Evolutionary conservation across 1,140 invertebrate genomes (phyloP), one percentile per base, ranked within the genome.

Genomic region (Formica selysi): DNA sequence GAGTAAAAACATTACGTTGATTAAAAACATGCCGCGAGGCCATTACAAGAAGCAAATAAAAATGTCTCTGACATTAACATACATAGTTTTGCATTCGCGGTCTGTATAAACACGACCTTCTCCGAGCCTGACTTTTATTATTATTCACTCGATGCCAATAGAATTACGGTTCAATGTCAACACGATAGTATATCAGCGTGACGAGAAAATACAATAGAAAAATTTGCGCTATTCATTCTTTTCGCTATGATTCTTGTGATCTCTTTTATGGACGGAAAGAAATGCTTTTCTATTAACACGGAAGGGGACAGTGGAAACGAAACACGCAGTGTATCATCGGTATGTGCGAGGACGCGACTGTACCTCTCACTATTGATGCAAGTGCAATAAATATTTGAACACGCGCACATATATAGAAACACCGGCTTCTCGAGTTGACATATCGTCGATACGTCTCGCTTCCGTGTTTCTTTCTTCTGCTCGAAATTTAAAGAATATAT

Each of bases 361-460:
- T 83, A 61, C 19, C 19, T 54, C 3, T 26, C 62, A 41, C 22
- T 48, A 19, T 29, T 83, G 79, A 83, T 68, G 79, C 79, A 74
- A 73, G 73, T 48, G 67, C 38, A 81, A 81, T 83, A 61, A 83
- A 83, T 83, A 83, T 83, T 83, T 73, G 1, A 83, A 41, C 7
- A 74, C 11, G 22, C 76, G 51, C 68, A 29, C 54, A 54, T 41
- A 10, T 57, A 19, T 57, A 54, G 51, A 29, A 71, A 44, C 79
- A 3, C 76, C 8, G 51, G 16, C 19, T 16, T 10, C 22, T 71
- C 19, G 54, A 61, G 13, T 54, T 68, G 78, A 81, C n/a, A 19
- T 13, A 76, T 76, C 41, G 10, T 22, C 57, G 59, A 76, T 19
- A 51, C 13, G 7, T 73, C 11, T 81, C 26, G 32, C 36, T 44